Base-by-base conservation (phyloP, 2,888 invertebrate species). In the Lepeophtheirus nordmannii region DNA sequence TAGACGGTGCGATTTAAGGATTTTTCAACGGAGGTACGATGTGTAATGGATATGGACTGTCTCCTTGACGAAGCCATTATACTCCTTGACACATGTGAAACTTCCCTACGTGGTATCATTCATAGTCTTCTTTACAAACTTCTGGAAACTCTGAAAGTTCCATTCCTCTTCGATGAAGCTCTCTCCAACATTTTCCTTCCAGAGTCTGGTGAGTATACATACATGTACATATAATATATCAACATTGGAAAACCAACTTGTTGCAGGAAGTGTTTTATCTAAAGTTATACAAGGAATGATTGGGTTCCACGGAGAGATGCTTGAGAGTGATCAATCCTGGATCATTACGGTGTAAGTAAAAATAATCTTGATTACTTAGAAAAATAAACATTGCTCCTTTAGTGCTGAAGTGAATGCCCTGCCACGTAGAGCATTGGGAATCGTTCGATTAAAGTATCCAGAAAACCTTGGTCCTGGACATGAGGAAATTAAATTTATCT, bases 381-480 rank as follows among this genome's bases (percentile, higher is more conserved):
- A 30, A 30, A 30, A 2, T 30, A 30, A 30, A 5, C 30, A 30
- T 5, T 30, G 30, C 7, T 30, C 7, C 30, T 37, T 12, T 61
- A 37, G 30, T 1, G 30, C 30, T 37, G 7, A 3, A 38, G 17
- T n/a, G n/a, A 37, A 37, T 14, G 30, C 30, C 37, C 38, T 61
- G 3, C 37, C 38, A 7, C 22, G 61, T 7, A 11, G 61, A n/a
- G 61, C 61, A 9, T n/a, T 61, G n/a, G 61, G 61, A n/a, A 61
- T 61, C 37, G 61, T 38, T 12, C 22, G 61, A 61, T 17, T 61
- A 12, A 61, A 61, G 17, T 37, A 61, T 12, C 37, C 61, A n/a
- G 61, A 61, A 37, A 61, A 61, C 37, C 61, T 61, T 12, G 61
- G 61, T 14, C 61, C 39, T 30, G 61, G 61, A 30, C 61, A 61